A percentile compares a stretch with the other conserved stretches of the same genome.
Conservation (phyloP, 2,888 invertebrate species). For the Tyria jacobaeae region DNA sequence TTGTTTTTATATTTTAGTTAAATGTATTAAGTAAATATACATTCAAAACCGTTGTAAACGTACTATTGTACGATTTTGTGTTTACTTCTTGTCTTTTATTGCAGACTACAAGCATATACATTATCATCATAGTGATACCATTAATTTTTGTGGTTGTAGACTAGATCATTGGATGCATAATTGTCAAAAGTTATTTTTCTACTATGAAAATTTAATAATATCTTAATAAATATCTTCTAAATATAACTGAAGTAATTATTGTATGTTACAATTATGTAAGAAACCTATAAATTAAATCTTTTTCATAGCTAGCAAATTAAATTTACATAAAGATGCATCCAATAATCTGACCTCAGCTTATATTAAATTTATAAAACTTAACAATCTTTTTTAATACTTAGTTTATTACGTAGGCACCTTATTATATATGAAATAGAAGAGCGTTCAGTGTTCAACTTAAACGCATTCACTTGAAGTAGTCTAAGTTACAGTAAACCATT, state of each 20-base stretch:
- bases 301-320: neutral
- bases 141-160: neutral
- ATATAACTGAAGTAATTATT: too few relatives aligned
- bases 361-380: neutral
- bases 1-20: slow-evolving; percentile 35
- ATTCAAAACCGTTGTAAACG: neutral
- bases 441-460: too few relatives aligned
- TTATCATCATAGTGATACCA: neutral
- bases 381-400: neutral
- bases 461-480: neutral
- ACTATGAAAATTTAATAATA: neutral
- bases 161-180: neutral
- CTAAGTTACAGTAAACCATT: neutral
- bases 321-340: neutral
- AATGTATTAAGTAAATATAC: slow-evolving; percentile 17
- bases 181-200: neutral
- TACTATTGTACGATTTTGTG: slow-evolving; percentile 6
- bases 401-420: neutral
- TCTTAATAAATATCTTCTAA: too few relatives aligned
- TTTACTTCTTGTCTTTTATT: neutral
- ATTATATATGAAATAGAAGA: neutral
- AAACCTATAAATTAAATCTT: too few relatives aligned
- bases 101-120: neutral
- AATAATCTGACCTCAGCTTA: neutral
- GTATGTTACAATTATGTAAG: too few relatives aligned